phyloP scores from a whole-genome alignment of 2,888 invertebrate species.

The Tridacna gigas region DNA sequence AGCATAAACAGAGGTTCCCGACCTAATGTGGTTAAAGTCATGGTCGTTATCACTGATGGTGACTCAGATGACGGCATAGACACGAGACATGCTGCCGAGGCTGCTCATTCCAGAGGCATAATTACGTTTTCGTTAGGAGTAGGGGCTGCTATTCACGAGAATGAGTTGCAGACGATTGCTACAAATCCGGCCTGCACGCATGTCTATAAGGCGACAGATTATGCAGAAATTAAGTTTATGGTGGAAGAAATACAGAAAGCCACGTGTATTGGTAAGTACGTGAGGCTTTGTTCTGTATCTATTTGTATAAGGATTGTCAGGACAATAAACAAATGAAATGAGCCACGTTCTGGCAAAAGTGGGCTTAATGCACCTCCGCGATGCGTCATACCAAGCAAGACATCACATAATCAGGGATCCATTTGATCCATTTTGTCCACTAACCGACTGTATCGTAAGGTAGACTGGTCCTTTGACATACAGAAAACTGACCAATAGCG shows the following conservation, averaged over 20 bases:
- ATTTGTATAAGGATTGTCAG: too few species aligned
- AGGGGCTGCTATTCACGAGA: slow-evolving; percentile 54
- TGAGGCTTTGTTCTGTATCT: too few species aligned
- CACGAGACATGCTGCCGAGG: slow-evolving; percentile 65
- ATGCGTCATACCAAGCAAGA: too few species aligned
- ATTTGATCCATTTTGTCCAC: too few species aligned
- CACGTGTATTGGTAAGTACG: slow-evolving; percentile 69
- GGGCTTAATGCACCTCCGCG: too few species aligned
- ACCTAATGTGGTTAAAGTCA: slow-evolving; percentile 57
- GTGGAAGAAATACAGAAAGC: slow-evolving; percentile 73
- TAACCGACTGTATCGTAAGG: too few species aligned
- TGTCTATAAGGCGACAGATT: slow-evolving; percentile 61
- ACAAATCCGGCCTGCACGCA: slow-evolving; percentile 72
- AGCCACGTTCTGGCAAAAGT: too few species aligned
- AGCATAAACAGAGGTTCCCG: slow-evolving; percentile 32
- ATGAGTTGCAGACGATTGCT: slow-evolving; percentile 69
- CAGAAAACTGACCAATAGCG: too few species aligned
- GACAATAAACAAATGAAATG: too few species aligned
- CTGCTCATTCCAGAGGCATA: slow-evolving; percentile 54
- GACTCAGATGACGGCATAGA: slow-evolving; percentile 64
- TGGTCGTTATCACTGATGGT: slow-evolving; percentile 73
- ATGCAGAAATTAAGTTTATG: slow-evolving; percentile 70
- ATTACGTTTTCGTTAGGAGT: slow-evolving; percentile 73
- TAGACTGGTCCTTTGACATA: too few species aligned
- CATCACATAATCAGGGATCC: too few species aligned